Conservation (phyloP, 2,888 invertebrate species). For the Osedax frankpressi region DNA sequence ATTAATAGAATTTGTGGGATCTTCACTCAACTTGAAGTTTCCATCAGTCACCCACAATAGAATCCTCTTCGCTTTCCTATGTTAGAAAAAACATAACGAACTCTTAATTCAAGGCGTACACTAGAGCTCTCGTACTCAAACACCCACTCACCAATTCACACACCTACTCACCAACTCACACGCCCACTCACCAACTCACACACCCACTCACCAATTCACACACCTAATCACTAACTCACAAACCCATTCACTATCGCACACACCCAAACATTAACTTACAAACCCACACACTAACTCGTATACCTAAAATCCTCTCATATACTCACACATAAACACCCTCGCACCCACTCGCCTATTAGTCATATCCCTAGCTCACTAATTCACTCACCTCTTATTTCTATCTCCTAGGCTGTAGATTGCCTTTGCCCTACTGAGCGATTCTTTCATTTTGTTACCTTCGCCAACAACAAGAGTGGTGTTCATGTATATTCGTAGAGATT, state of each 20-base stretch:
- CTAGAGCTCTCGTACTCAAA: too few relatives aligned
- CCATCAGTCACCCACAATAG: not conserved
- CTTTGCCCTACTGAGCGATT: not conserved
- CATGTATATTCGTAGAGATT: not conserved
- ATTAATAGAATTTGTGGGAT: not conserved
- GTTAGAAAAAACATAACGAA: not conserved
- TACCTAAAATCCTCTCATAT: not conserved
- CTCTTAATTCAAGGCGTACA: not conserved
- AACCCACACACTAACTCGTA: not conserved
- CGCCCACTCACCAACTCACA: not conserved
- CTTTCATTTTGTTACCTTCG: not conserved
- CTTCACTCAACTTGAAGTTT: not conserved
- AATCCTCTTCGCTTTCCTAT: not conserved
- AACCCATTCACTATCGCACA: not conserved
- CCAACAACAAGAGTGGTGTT: not conserved
- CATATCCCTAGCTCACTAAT: too few relatives aligned
- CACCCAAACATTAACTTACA: not conserved
- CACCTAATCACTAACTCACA: not conserved
- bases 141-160: not conserved
- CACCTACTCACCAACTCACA: not conserved
- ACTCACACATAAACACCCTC: too few relatives aligned
- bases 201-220: not conserved
- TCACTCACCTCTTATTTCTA: too few relatives aligned
- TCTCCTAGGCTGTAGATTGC: too few relatives aligned
- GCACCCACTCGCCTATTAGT: too few relatives aligned